Percentiles rank a stretch among this genome's conserved stretches.
phyloP scores from a whole-genome alignment of 2,113 vertebrate genomes.

The Alaudala cheleensis region DNA sequence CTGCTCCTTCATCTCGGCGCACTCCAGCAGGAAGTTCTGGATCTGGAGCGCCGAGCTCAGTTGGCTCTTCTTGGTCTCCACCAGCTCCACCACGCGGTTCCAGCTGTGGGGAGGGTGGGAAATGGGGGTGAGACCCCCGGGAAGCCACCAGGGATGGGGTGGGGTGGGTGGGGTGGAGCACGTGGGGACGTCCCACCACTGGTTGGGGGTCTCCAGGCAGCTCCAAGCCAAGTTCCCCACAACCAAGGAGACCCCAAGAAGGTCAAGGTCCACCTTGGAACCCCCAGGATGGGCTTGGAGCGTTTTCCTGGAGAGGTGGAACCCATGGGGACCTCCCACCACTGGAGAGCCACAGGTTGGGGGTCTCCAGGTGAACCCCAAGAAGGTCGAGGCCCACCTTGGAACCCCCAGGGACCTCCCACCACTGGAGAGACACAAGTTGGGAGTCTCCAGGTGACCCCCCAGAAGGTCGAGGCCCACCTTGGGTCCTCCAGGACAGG shows the following conservation, averaged over 20 bases:
- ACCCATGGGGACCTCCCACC: fast-evolving
- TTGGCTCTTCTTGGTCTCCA: conserved; percentile 87
- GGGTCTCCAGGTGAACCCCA: neutral
- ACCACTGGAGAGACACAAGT: neutral
- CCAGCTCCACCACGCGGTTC: conserved; percentile 94
- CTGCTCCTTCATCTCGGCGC: conserved; percentile 86
- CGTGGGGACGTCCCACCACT: fast-evolving
- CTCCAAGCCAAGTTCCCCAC: no score
- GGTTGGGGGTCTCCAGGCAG: neutral
- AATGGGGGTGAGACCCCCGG: neutral
- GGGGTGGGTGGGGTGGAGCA: neutral
- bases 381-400: neutral
- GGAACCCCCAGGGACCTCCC: neutral
- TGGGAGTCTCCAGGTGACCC: no score
- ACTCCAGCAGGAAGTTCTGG: conserved; percentile 95
- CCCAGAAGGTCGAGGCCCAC: no score
- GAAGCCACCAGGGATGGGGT: neutral
- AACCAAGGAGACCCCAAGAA: no score
- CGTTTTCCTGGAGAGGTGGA: neutral
- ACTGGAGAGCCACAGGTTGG: fast-evolving
- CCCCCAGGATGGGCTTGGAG: neutral
- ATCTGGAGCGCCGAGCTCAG: conserved; percentile 83
- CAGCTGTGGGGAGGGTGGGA: conserved; percentile 85
- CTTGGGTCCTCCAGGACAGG: no score
- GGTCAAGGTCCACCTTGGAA: no score